A percentile compares a stretch with the other conserved stretches of the same genome.
Conservation (phyloP, 2,113 vertebrate genomes). For the Dromaius novaehollandiae region DNA sequence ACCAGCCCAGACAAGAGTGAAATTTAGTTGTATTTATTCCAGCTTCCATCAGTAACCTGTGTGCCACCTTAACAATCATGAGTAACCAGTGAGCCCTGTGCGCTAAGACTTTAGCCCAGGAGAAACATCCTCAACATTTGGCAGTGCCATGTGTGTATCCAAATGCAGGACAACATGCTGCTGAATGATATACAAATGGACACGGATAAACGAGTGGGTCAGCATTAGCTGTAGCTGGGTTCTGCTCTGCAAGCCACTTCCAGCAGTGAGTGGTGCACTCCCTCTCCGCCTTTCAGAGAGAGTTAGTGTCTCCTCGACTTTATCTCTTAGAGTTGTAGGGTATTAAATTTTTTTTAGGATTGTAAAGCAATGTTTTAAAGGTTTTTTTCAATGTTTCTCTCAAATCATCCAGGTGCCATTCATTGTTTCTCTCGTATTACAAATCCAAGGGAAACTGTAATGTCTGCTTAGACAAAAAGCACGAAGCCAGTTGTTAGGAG, state of each 20-base stretch:
- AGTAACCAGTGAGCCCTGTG: not conserved
- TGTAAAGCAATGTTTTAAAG: not conserved
- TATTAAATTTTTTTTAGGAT: not conserved
- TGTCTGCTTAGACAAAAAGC: not conserved
- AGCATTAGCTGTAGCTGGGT: not conserved
- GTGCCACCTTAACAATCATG: not conserved
- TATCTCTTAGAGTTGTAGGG: not conserved
- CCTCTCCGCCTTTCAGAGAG: not conserved
- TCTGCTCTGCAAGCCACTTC: not conserved
- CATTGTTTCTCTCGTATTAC: not conserved
- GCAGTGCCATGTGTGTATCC: not conserved
- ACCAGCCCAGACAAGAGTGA: not conserved
- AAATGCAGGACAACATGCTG: not conserved
- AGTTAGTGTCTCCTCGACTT: accelerated
- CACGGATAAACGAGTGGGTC: not conserved
- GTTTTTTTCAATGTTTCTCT: not conserved
- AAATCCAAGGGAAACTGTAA: not conserved
- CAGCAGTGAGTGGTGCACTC: not conserved
- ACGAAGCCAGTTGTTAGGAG: not conserved
- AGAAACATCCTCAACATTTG: not conserved
- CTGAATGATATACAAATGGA: not conserved
- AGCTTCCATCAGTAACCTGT: not conserved
- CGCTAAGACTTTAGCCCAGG: not conserved
- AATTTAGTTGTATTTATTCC: not conserved
- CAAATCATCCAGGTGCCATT: not conserved